Evolutionary conservation across 2,797 vertebrate genomes (phyloP), one percentile per base, ranked within the genome.

Genomic region (Oceanodroma leucorhoa): DNA sequence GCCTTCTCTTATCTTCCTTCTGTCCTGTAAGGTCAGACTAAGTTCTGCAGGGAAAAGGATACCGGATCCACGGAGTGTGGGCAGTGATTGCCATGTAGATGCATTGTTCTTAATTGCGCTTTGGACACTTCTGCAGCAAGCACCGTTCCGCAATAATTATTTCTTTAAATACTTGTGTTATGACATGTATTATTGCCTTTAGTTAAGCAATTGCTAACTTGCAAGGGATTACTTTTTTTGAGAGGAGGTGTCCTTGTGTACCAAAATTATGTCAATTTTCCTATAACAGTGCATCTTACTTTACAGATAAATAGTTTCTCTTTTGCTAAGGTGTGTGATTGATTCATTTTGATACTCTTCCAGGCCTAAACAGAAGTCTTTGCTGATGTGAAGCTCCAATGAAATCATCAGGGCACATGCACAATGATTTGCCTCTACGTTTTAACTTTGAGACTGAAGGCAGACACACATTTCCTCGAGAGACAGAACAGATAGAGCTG

Each of bases 351-450:
- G 5, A 67, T 65, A 3, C 2, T 60, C 19, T 85, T 6, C 23
- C 17, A 64, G 45, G 8, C 4, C 14, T 53, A 3, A 3, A 5
- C 4, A 71, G 71, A 89, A 69, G 5, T 60, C 32, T 80, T 40
- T 91, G 29, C 5, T 64, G n/a, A 29, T 20, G 7, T 66, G 51
- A 76, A 89, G 48, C 30, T 82, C 27, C 11, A 21, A 6, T 36
- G 43, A 81, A 62, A 61, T 70, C 6, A 1, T 12, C 1, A 8
- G 24, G 32, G 18, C 1, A 8, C 12, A 43, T 8, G 11, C 4
- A 24, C 26, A 18, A 41, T 11, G 29, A 45, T 48, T 79, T 91
- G 7, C 41, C 15, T 5, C 17, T 62, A 4, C 2, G 16, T 87
- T 87, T 83, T 60, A 83, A 30, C 40, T 64, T 61, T 24, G 32